Evolutionary conservation across 2,113 vertebrate genomes (phyloP).

Genomic region (Saimiri boliviensis): DNA sequence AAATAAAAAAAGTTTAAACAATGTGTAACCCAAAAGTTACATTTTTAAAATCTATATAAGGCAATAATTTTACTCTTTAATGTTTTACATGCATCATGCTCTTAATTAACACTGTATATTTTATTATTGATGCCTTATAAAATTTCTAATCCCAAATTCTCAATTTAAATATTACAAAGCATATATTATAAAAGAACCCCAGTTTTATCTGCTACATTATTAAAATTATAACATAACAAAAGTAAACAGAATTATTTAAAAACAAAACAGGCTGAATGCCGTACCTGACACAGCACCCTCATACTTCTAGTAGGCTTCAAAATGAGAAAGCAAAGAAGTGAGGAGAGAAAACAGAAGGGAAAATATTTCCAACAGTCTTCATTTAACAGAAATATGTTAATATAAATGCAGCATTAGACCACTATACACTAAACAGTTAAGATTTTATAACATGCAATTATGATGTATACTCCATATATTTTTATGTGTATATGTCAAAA

Average conservation of each 20-base stretch:
- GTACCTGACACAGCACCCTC: slow-evolving; percentile 99
- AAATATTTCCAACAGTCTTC: slow-evolving; percentile 82
- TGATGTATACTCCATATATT: slow-evolving; percentile 31
- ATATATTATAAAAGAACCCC: slow-evolving; percentile 52
- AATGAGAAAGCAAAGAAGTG: slow-evolving; percentile 96
- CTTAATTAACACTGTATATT: slow-evolving; percentile 43
- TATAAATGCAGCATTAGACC: slow-evolving; percentile 50
- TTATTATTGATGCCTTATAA: slow-evolving; percentile 39
- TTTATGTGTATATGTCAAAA: neutral
- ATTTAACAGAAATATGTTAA: slow-evolving; percentile 70
- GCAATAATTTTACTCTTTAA: slow-evolving; percentile 39
- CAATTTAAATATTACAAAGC: slow-evolving; percentile 51
- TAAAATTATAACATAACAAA: slow-evolving; percentile 62
- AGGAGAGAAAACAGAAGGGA: slow-evolving; percentile 89
- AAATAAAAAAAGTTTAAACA: neutral
- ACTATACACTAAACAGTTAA: slow-evolving; percentile 55
- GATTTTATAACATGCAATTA: slow-evolving; percentile 59
- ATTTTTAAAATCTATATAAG: slow-evolving; percentile 20
- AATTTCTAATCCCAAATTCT: slow-evolving; percentile 37
- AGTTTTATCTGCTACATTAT: slow-evolving; percentile 53
- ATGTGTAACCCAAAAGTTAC: neutral
- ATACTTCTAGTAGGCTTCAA: slow-evolving; percentile 99
- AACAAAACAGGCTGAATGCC: slow-evolving; percentile 89
- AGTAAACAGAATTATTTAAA: slow-evolving; percentile 71
- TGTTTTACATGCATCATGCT: slow-evolving; percentile 69